These are phyloP conservation scores for Centruroides vittatus DNA, from an alignment of 1,140 invertebrate species.

Conservation along the genomic window DNA sequence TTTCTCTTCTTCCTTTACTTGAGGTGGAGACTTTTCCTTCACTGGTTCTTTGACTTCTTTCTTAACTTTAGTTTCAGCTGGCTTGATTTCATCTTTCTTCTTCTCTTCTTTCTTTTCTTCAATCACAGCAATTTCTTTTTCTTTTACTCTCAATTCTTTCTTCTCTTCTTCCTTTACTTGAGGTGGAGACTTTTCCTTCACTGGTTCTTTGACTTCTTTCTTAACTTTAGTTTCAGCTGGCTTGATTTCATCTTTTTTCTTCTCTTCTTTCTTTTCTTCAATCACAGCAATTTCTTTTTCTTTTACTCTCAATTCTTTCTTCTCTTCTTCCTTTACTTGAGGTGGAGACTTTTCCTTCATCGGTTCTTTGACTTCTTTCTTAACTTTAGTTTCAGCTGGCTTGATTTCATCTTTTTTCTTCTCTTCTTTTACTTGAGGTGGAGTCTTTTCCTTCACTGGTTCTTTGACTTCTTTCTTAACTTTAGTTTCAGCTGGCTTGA, in stretches of 20 bases:
- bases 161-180: background rate
- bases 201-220: background rate
- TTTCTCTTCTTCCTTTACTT: background rate
- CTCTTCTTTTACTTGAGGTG: too few species aligned
- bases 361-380: too few species aligned
- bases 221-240: background rate
- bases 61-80: background rate
- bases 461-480: too few species aligned
- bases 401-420: too few species aligned
- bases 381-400: too few species aligned
- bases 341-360: too few species aligned
- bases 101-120: background rate
- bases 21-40: background rate
- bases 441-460: too few species aligned
- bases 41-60: background rate
- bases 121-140: background rate
- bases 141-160: background rate
- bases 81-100: background rate
- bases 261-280: background rate
- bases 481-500: too few species aligned
- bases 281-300: too few species aligned
- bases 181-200: too few species aligned
- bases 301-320: too few species aligned
- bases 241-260: background rate
- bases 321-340: too few species aligned